phyloP scores from a whole-genome alignment of 2,797 vertebrate genomes.

The Echeneis naucrates region DNA sequence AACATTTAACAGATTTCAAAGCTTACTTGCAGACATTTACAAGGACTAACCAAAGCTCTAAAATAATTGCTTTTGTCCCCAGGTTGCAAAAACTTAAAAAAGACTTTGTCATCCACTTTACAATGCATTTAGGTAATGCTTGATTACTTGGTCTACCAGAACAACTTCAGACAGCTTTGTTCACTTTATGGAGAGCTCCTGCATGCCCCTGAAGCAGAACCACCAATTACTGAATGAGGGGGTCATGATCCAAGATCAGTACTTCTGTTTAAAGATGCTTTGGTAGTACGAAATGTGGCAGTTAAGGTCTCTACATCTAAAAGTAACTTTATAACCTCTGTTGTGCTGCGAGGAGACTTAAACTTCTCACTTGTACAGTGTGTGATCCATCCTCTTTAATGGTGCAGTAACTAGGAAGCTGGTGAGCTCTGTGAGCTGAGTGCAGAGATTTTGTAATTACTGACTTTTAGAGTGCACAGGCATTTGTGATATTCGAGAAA shows the following conservation, averaged over 20 bases:
- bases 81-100: slow-evolving; percentile 71
- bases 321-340: slow-evolving; percentile 72
- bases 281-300: slow-evolving; percentile 48
- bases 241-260: slow-evolving; percentile 73
- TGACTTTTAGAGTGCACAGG: slow-evolving; percentile 47
- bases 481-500: slow-evolving; percentile 68
- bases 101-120: slow-evolving; percentile 66
- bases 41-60: slow-evolving; percentile 52
- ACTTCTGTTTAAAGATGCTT: slow-evolving; percentile 69
- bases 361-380: slow-evolving; percentile 61
- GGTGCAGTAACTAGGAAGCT: slow-evolving; percentile 31
- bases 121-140: slow-evolving; percentile 64
- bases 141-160: slow-evolving; percentile 68
- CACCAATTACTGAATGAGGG: slow-evolving; percentile 76
- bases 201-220: slow-evolving; percentile 61
- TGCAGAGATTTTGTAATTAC: slow-evolving; percentile 43
- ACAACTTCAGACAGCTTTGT: slow-evolving; percentile 67
- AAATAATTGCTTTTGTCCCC: slow-evolving; percentile 70
- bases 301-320: slow-evolving; percentile 58
- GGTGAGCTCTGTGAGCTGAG: slow-evolving; percentile 35
- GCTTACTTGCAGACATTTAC: slow-evolving; percentile 34
- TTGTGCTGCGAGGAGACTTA: slow-evolving; percentile 55
- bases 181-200: slow-evolving; percentile 57
- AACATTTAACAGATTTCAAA: slow-evolving; percentile 39
- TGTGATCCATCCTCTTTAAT: slow-evolving; percentile 52